A percentile compares a stretch with the other conserved stretches of the same genome.
Conservation (phyloP, 2,113 vertebrate genomes). For the Scomber japonicus region DNA sequence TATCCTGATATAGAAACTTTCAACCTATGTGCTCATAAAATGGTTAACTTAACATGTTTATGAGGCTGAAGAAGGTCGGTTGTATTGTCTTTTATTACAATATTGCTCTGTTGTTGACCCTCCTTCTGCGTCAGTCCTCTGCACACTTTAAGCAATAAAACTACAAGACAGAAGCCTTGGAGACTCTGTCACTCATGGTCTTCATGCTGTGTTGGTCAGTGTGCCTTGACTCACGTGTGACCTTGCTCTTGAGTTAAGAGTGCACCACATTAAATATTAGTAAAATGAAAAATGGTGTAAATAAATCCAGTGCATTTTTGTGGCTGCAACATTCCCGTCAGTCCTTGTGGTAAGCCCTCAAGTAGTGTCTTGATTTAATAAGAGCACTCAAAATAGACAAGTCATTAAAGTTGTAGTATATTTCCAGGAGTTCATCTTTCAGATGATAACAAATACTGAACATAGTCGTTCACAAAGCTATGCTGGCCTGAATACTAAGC, state of each 20-base stretch:
- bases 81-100: no score
- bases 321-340: neutral
- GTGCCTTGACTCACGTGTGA: constrained; percentile 17
- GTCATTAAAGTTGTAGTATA: constrained; percentile 58
- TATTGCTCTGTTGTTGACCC: no score
- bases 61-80: neutral
- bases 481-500: constrained; percentile 46
- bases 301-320: neutral
- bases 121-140: constrained; percentile 17
- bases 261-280: neutral
- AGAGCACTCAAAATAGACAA: constrained; percentile 65
- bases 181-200: constrained; percentile 17
- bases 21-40: neutral
- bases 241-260: constrained; percentile 6
- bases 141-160: constrained; percentile 18
- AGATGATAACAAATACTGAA: constrained; percentile 67
- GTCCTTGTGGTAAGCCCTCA: constrained; percentile 18
- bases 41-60: neutral
- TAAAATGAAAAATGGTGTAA: neutral
- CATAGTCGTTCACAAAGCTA: constrained; percentile 52
- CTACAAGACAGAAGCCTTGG: neutral
- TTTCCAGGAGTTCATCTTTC: constrained; percentile 64
- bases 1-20: neutral
- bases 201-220: constrained; percentile 28
- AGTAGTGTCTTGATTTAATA: constrained; percentile 51